Percentiles rank a stretch among this genome's conserved stretches.
Evolutionary conservation across 1,140 invertebrate genomes (phyloP).

Genomic region (Drosophila pandora): DNA sequence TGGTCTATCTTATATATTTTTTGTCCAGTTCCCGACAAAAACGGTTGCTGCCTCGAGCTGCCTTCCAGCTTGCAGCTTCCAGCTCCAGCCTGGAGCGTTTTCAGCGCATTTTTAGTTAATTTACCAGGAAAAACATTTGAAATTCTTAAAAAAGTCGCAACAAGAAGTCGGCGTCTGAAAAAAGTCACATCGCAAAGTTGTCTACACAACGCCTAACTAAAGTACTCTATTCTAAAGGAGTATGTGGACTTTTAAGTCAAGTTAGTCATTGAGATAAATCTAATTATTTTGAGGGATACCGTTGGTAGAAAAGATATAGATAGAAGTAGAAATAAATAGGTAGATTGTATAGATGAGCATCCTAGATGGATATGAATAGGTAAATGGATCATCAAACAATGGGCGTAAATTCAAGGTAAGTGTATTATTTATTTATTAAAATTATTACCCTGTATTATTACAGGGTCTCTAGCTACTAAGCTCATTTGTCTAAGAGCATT

Average conservation of each 20-base stretch:
- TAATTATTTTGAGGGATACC: no score
- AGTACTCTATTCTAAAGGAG: constrained; percentile 13
- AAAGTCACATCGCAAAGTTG: constrained; percentile 52
- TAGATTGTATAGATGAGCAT: no score
- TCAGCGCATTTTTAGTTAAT: constrained; percentile 83
- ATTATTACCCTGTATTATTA: no score
- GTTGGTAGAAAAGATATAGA: no score
- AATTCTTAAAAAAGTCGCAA: constrained; percentile 78
- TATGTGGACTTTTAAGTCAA: background rate
- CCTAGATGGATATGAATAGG: no score
- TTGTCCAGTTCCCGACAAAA: constrained; percentile 62
- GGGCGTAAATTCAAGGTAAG: no score
- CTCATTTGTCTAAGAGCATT: background rate
- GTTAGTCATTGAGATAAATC: background rate
- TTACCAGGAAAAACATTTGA: constrained; percentile 83
- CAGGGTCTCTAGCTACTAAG: background rate
- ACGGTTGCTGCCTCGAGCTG: constrained; percentile 56
- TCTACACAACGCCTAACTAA: constrained; percentile 43
- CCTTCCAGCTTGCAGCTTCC: constrained; percentile 39
- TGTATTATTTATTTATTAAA: background rate
- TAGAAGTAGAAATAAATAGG: no score
- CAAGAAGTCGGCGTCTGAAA: constrained; percentile 53
- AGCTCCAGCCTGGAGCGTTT: constrained; percentile 64
- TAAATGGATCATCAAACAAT: no score
- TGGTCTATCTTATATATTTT: constrained; percentile 40